Conservation (phyloP, 1,140 invertebrate genomes). For the Heliconius congener region DNA sequence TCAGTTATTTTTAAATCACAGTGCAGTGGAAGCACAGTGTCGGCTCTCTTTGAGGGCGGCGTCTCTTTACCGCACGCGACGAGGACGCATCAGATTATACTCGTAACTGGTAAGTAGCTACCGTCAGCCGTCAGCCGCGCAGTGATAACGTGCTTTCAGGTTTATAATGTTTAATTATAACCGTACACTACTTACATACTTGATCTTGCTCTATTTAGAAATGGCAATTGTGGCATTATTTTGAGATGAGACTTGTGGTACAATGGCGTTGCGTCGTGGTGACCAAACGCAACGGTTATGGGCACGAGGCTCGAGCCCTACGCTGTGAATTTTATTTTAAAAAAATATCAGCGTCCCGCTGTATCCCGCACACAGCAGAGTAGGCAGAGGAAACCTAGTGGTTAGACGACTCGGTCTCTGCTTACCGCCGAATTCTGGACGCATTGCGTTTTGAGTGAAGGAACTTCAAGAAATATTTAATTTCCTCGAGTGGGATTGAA, state of each 20-base stretch:
- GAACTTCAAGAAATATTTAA: too few species aligned
- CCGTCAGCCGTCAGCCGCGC: neutral
- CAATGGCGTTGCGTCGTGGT: too few species aligned
- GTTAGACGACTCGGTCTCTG: too few species aligned
- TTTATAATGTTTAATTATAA: slow-evolving; percentile 13
- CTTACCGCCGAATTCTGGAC: too few species aligned
- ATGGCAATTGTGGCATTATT: neutral
- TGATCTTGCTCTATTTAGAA: neutral
- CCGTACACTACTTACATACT: neutral
- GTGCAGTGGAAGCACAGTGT: slow-evolving; percentile 7
- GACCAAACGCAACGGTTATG: too few species aligned
- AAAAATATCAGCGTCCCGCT: too few species aligned
- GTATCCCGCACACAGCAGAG: too few species aligned
- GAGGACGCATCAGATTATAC: neutral
- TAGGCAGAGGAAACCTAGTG: too few species aligned
- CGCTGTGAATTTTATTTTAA: too few species aligned
- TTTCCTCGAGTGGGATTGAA: too few species aligned
- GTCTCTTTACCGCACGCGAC: neutral
- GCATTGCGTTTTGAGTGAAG: too few species aligned
- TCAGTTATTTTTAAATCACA: neutral
- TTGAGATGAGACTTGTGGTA: neutral
- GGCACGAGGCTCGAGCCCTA: too few species aligned
- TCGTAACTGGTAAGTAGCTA: slow-evolving; percentile 2
- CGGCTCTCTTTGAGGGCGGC: slow-evolving; percentile 8
- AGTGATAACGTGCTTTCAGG: neutral